A percentile compares a stretch with the other conserved stretches of the same genome.
Conservation (phyloP, 2,113 vertebrate genomes). For the Sapayoa aenigma region DNA sequence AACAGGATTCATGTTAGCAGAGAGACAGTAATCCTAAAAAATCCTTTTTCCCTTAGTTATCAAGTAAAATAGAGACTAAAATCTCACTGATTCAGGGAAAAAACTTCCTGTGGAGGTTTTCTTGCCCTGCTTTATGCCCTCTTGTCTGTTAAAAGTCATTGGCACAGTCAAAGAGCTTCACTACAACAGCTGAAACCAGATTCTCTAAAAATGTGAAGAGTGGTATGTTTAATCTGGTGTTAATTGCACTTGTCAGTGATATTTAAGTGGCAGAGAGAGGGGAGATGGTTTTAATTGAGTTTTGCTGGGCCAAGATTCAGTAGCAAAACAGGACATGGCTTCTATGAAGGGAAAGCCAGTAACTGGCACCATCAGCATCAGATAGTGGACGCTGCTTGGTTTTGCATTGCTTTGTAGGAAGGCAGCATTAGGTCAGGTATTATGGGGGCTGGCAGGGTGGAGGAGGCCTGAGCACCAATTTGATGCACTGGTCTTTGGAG, state of each 20-base stretch:
- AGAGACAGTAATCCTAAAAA: background rate
- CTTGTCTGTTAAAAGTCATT: constrained; percentile 5
- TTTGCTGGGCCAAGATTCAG: constrained; percentile 9
- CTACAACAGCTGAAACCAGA: constrained; percentile 35
- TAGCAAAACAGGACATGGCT: background rate
- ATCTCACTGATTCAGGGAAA: background rate
- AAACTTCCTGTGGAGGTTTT: background rate
- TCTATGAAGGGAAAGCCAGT: background rate
- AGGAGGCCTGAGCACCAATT: background rate
- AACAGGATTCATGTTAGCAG: background rate
- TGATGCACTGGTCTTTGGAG: background rate
- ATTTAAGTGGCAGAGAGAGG: background rate
- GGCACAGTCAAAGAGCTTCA: background rate
- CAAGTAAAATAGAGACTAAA: background rate
- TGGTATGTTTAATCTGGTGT: constrained; percentile 43
- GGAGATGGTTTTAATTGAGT: background rate
- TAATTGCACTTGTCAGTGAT: constrained; percentile 48
- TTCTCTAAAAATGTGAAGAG: constrained; percentile 9
- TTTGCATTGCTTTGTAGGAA: background rate
- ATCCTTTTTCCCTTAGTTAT: background rate
- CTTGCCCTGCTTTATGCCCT: background rate
- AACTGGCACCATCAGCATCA: background rate
- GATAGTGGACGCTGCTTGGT: background rate
- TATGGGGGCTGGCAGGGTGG: background rate
- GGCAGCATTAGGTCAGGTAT: background rate